These are phyloP conservation scores for Pleuronectes platessa DNA, from an alignment of 2,113 vertebrate genomes.

Conservation along the genomic window DNA sequence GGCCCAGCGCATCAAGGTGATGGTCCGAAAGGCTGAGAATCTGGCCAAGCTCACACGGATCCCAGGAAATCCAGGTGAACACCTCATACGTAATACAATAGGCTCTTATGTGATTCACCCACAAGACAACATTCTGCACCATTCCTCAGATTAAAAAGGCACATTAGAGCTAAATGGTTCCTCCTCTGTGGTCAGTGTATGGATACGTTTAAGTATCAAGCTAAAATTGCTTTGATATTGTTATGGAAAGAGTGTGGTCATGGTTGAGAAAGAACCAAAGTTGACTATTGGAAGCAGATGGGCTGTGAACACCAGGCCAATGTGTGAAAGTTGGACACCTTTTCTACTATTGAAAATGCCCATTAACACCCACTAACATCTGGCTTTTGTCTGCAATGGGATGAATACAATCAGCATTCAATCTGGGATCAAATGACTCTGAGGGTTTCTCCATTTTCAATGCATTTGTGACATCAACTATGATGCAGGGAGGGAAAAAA, in stretches of 20 bases:
- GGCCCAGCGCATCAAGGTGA: slow-evolving; percentile 85
- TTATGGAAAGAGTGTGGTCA: background rate
- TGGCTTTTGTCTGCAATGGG: too few species aligned
- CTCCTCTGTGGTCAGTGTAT: background rate
- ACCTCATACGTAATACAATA: background rate
- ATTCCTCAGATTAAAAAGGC: background rate
- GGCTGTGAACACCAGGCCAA: too few species aligned
- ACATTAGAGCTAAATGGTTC: background rate
- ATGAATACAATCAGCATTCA: background rate
- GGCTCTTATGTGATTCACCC: too few species aligned
- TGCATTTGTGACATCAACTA: background rate
- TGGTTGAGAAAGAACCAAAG: background rate
- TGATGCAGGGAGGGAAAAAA: too few species aligned
- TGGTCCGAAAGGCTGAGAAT: slow-evolving; percentile 85
- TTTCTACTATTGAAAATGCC: too few species aligned
- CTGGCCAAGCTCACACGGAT: slow-evolving; percentile 79
- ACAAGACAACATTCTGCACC: too few species aligned
- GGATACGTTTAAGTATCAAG: background rate
- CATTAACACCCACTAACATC: too few species aligned
- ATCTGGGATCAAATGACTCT: background rate
- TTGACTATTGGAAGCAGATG: too few species aligned
- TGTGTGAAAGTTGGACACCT: too few species aligned
- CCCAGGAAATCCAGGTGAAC: slow-evolving; percentile 82
- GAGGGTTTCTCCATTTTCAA: background rate
- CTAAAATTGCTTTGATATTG: background rate